These are phyloP conservation scores for Pipistrellus pygmaeus DNA, from an alignment of 2,797 vertebrate genomes.

Conservation along the genomic window DNA sequence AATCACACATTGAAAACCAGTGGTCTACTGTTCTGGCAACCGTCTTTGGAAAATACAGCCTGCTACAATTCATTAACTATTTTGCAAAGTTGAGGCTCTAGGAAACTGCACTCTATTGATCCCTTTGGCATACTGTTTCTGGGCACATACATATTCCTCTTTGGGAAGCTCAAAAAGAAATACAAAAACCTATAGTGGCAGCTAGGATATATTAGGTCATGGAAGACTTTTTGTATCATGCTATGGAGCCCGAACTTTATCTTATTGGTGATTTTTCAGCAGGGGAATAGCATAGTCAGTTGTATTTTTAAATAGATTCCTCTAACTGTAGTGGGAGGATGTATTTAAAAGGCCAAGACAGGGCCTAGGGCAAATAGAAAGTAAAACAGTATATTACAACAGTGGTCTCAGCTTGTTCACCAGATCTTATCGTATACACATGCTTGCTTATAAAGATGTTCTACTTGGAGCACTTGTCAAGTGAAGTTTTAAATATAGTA, in stretches of 20 bases:
- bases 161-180: slow-evolving; percentile 43
- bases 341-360: slow-evolving; percentile 49
- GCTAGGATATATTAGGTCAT: not conserved
- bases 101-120: not conserved
- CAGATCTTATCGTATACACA: slow-evolving; percentile 57
- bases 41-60: slow-evolving; percentile 44
- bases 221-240: slow-evolving; percentile 27
- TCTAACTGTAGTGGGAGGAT: slow-evolving; percentile 44
- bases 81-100: slow-evolving; percentile 35
- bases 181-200: slow-evolving; percentile 14
- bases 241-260: slow-evolving; percentile 17
- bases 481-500: slow-evolving; percentile 62
- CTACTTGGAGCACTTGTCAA: slow-evolving; percentile 62
- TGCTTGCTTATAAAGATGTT: slow-evolving; percentile 68
- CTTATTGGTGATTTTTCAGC: slow-evolving; percentile 10
- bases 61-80: not conserved
- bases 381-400: slow-evolving; percentile 50
- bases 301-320: slow-evolving; percentile 62
- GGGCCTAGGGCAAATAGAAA: slow-evolving; percentile 55
- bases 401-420: slow-evolving; percentile 60
- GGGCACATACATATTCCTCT: not conserved
- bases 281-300: not conserved
- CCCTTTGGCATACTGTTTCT: not conserved
- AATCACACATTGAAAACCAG: not conserved
- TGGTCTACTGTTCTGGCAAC: not conserved